Percentiles rank a stretch among this genome's conserved stretches.
Conservation (phyloP, 1,140 invertebrate species). For the Acromyrmex charruanus region DNA sequence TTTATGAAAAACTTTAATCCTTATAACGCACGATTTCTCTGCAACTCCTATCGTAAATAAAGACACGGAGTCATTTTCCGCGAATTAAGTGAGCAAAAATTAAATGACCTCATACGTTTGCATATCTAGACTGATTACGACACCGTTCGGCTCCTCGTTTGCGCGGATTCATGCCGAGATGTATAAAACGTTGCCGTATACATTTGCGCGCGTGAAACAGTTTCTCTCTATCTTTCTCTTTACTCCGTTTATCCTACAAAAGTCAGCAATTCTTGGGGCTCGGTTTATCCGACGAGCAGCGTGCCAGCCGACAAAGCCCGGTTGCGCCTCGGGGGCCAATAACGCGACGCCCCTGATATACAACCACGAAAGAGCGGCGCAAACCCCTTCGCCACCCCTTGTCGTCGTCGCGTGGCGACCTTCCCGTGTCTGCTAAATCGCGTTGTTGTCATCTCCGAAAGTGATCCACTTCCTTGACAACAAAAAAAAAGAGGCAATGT, state of each 20-base stretch:
- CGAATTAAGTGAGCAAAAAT: slow-evolving; percentile 35
- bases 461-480: slow-evolving; percentile 40
- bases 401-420: slow-evolving; percentile 48
- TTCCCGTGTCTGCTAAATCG: slow-evolving; percentile 71
- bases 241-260: slow-evolving; percentile 84
- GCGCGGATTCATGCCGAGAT: slow-evolving; percentile 32
- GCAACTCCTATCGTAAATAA: slow-evolving; percentile 10
- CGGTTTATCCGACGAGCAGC: slow-evolving; percentile 79
- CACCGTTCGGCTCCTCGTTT: slow-evolving; percentile 22
- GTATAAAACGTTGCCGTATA: slow-evolving; percentile 6
- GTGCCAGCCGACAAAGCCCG: slow-evolving; percentile 73
- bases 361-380: slow-evolving; percentile 71
- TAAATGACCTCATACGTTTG: slow-evolving; percentile 40
- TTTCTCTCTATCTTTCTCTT: slow-evolving; percentile 71
- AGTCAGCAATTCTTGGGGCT: slow-evolving; percentile 81
- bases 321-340: slow-evolving; percentile 77
- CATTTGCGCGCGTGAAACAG: slow-evolving; percentile 36
- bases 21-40: not conserved
- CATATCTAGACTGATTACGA: not conserved
- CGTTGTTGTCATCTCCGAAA: slow-evolving; percentile 73
- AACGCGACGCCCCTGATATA: slow-evolving; percentile 77
- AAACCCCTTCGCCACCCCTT: slow-evolving; percentile 47
- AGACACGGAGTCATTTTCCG: slow-evolving; percentile 20
- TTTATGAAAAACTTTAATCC: slow-evolving; percentile 15
- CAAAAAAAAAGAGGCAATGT: slow-evolving; percentile 8